These are phyloP conservation scores for Hemibagrus guttatus DNA, from an alignment of 2,797 vertebrate species.

Conservation along the genomic window DNA sequence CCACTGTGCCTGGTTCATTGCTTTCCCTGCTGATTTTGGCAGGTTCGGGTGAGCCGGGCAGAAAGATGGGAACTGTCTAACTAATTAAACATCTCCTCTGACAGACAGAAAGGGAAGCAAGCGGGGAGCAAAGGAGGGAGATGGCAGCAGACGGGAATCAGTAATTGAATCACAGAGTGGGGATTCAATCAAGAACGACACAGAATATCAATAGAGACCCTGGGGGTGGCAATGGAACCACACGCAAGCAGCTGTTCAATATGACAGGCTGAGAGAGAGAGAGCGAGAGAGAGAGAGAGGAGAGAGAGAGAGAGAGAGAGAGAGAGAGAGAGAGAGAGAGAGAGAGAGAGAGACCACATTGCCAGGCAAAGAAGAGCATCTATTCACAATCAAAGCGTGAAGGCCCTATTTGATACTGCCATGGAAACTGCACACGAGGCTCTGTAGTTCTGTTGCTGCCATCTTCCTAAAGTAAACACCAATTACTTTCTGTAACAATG, in stretches of 20 bases:
- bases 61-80: slow-evolving; percentile 44
- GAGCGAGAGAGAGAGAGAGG: not conserved
- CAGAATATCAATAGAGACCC: slow-evolving; percentile 45
- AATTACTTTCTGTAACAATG: slow-evolving; percentile 24
- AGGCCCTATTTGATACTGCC: slow-evolving; percentile 10
- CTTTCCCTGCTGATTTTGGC: slow-evolving; percentile 30
- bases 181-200: slow-evolving; percentile 37
- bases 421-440: slow-evolving; percentile 26
- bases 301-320: not conserved
- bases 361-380: slow-evolving; percentile 18
- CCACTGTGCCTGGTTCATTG: slow-evolving; percentile 23
- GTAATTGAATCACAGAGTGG: slow-evolving; percentile 48
- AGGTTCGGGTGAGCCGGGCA: not conserved
- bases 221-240: not conserved
- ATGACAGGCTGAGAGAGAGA: slow-evolving; percentile 12
- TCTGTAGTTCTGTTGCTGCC: not conserved
- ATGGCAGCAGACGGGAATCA: slow-evolving; percentile 38
- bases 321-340: not conserved
- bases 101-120: slow-evolving; percentile 16
- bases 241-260: slow-evolving; percentile 32
- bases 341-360: not conserved
- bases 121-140: slow-evolving; percentile 9
- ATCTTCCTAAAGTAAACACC: slow-evolving; percentile 29
- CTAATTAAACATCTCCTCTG: slow-evolving; percentile 48
- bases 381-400: not conserved